A percentile compares a stretch with the other conserved stretches of the same genome.
Evolutionary conservation across 1,140 invertebrate species (phyloP).

Genomic region (Alviniconcha marisindica): DNA sequence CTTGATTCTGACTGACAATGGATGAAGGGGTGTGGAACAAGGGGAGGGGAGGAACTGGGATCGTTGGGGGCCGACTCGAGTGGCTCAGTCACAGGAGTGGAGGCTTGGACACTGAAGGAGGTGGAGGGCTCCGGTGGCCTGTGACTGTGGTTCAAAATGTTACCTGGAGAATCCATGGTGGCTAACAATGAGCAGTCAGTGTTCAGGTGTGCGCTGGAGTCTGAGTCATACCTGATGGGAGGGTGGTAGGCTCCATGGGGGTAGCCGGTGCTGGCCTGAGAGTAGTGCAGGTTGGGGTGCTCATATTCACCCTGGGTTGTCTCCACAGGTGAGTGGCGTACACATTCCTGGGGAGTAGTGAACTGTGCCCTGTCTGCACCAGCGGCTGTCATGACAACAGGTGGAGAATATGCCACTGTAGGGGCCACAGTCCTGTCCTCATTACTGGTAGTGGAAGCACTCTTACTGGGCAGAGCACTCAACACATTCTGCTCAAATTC

Average conservation of each 20-base stretch:
- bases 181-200: background rate
- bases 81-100: background rate
- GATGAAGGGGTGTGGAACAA: slow-evolving; percentile 15
- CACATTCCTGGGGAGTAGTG: slow-evolving; percentile 12
- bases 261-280: slow-evolving; percentile 62
- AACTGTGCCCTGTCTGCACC: background rate
- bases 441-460: too few species aligned
- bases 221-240: slow-evolving; percentile 28
- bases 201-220: background rate
- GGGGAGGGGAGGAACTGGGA: background rate
- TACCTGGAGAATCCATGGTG: too few species aligned
- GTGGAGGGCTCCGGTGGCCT: background rate
- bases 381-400: too few species aligned
- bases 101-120: background rate
- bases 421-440: too few species aligned
- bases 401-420: too few species aligned
- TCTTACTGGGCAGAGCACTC: too few species aligned
- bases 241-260: slow-evolving; percentile 62
- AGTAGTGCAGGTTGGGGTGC: slow-evolving; percentile 59
- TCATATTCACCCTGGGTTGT: slow-evolving; percentile 61
- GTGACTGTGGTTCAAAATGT: background rate
- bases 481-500: too few species aligned
- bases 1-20: slow-evolving; percentile 37
- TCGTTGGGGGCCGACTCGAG: background rate
- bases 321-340: slow-evolving; percentile 59